Percentiles rank a stretch among this genome's conserved stretches.
Evolutionary conservation across 2,888 invertebrate species (phyloP).

Genomic region (Glyphotaelius pellucidus): DNA sequence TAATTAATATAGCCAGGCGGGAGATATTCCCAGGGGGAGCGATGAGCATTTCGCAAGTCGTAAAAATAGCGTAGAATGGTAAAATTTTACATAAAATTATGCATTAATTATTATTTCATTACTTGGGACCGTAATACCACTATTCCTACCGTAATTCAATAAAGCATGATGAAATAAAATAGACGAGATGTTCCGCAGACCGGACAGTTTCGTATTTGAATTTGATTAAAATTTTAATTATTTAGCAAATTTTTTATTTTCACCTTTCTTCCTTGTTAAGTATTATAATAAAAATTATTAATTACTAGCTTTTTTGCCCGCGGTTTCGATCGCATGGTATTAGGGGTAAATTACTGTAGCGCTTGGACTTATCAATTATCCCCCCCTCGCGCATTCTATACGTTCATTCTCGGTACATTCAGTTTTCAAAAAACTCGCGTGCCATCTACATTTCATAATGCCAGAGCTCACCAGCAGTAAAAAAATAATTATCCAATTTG

Average conservation of each 20-base stretch:
- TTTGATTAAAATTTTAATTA: neutral
- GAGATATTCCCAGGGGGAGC: neutral
- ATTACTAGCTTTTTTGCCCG: too few relatives aligned
- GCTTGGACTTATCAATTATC: too few relatives aligned
- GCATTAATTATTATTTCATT: constrained; percentile 38
- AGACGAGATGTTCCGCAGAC: neutral
- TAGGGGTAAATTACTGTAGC: too few relatives aligned
- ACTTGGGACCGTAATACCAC: constrained; percentile 4
- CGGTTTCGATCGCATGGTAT: too few relatives aligned
- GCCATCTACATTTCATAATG: too few relatives aligned
- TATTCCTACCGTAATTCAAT: neutral
- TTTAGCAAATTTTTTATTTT: neutral
- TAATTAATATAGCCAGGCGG: neutral
- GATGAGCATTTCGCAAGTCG: constrained; percentile 8
- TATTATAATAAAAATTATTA: too few relatives aligned
- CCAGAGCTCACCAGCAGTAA: too few relatives aligned
- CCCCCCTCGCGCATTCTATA: too few relatives aligned
- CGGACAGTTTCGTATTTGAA: neutral
- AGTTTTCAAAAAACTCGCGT: too few relatives aligned
- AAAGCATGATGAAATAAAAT: neutral
- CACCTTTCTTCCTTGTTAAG: neutral
- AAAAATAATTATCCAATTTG: too few relatives aligned
- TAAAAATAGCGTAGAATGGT: neutral
- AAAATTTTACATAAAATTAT: neutral
- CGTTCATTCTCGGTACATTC: too few relatives aligned